Percentiles rank a stretch among this genome's conserved stretches.
Conservation (phyloP, 2,113 vertebrate species). For the Dascyllus trimaculatus region DNA sequence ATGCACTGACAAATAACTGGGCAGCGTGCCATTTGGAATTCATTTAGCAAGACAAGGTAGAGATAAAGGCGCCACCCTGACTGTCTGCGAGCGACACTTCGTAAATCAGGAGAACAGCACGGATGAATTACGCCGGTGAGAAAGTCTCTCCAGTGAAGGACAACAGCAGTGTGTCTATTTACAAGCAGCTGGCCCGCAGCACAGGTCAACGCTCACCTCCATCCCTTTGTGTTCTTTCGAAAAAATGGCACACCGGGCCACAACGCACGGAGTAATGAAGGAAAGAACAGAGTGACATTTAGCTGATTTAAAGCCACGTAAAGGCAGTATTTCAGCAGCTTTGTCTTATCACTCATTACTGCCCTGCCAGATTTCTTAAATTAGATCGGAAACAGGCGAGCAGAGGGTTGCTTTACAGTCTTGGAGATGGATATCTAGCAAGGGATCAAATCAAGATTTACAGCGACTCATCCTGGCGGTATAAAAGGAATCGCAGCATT, state of each 20-base stretch:
- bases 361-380: constrained; percentile 17
- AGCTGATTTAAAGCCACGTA: background rate
- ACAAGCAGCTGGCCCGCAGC: constrained; percentile 67
- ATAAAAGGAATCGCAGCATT: constrained; percentile 27
- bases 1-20: constrained; percentile 82
- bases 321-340: constrained; percentile 9
- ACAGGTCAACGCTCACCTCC: constrained; percentile 68
- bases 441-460: constrained; percentile 24
- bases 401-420: background rate
- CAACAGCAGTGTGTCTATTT: constrained; percentile 73
- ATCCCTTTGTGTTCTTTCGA: constrained; percentile 53
- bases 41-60: constrained; percentile 75
- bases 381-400: constrained; percentile 22
- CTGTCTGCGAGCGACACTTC: constrained; percentile 63
- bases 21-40: constrained; percentile 84
- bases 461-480: constrained; percentile 5
- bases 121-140: constrained; percentile 69
- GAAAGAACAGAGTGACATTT: constrained; percentile 27
- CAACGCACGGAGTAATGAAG: constrained; percentile 31
- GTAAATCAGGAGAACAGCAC: constrained; percentile 74
- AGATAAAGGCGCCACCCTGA: constrained; percentile 77
- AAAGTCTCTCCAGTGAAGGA: constrained; percentile 76
- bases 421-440: constrained; percentile 30
- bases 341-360: constrained; percentile 18
- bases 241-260: constrained; percentile 47